Evolutionary conservation across 1,140 invertebrate genomes (phyloP).

Genomic region (Ceratina australensis): DNA sequence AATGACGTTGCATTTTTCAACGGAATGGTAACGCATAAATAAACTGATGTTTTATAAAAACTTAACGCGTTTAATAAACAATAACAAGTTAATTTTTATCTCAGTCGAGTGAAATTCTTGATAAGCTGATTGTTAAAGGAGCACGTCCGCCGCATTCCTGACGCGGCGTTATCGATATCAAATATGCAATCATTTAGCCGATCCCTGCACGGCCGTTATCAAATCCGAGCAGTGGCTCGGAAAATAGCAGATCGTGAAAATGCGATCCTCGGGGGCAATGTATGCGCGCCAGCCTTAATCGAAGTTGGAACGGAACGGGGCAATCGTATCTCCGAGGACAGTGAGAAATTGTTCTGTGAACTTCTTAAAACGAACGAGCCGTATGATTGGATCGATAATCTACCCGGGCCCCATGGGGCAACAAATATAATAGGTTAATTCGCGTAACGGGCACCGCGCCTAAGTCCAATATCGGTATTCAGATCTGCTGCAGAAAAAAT

Average conservation of each 20-base stretch:
- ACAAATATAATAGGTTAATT: conserved; percentile 70
- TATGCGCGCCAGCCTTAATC: conserved; percentile 42
- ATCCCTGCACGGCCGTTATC: conserved; percentile 8
- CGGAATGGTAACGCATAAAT: too few species aligned
- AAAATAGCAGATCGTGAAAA: conserved; percentile 29
- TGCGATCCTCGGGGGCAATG: conserved; percentile 41
- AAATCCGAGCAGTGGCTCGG: conserved; percentile 22
- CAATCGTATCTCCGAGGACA: conserved; percentile 49
- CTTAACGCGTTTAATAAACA: too few species aligned
- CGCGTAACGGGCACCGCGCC: conserved; percentile 38
- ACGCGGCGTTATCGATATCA: background rate
- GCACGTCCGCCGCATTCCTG: background rate
- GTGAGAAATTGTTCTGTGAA: conserved; percentile 52
- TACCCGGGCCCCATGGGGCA: conserved; percentile 59
- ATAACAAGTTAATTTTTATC: too few species aligned
- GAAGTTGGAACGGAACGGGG: conserved; percentile 13
- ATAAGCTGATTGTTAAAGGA: too few species aligned
- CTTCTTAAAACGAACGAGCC: conserved; percentile 63
- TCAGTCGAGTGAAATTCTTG: too few species aligned
- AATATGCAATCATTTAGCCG: conserved; percentile 14
- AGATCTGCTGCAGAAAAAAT: background rate
- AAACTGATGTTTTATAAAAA: too few species aligned
- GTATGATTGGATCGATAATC: conserved; percentile 69
- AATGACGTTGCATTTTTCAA: too few species aligned
- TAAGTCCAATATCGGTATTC: conserved; percentile 15